Percentiles rank a stretch among this genome's conserved stretches.
These are phyloP conservation scores for Mamestra brassicae DNA, from an alignment of 2,888 invertebrate genomes.

Conservation along the genomic window DNA sequence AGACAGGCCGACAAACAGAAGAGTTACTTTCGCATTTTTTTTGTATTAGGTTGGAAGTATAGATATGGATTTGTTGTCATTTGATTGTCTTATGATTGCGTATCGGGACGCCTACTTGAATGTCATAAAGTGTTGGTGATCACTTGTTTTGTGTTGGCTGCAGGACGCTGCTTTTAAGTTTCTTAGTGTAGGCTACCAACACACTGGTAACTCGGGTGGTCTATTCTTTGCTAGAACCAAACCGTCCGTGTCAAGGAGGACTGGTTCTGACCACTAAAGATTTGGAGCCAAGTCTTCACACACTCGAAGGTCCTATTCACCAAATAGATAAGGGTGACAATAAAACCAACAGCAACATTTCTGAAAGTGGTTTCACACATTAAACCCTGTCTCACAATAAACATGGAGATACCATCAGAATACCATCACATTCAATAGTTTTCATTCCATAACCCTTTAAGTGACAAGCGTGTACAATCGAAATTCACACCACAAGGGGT, in stretches of 20 bases:
- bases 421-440: constrained; percentile 49
- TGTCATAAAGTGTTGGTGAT: no score
- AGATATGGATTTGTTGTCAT: no score
- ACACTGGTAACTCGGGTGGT: not conserved
- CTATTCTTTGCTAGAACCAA: not conserved
- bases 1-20: no score
- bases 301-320: not conserved
- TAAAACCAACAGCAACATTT: constrained; percentile 11
- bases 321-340: constrained; percentile 5
- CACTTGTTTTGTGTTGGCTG: not conserved
- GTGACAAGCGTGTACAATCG: constrained; percentile 60
- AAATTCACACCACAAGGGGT: constrained; percentile 63
- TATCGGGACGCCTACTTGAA: no score
- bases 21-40: no score
- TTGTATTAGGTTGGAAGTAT: no score
- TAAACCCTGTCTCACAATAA: constrained; percentile 22
- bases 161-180: not conserved
- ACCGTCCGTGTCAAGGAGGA: not conserved
- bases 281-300: not conserved
- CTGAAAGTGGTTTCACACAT: constrained; percentile 29
- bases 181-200: not conserved
- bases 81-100: no score
- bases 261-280: not conserved
- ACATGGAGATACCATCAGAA: constrained; percentile 47
- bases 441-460: constrained; percentile 55